Percentiles rank a stretch among this genome's conserved stretches.
These are phyloP conservation scores for Apamea sordens DNA, from an alignment of 2,888 invertebrate species.

Conservation along the genomic window DNA sequence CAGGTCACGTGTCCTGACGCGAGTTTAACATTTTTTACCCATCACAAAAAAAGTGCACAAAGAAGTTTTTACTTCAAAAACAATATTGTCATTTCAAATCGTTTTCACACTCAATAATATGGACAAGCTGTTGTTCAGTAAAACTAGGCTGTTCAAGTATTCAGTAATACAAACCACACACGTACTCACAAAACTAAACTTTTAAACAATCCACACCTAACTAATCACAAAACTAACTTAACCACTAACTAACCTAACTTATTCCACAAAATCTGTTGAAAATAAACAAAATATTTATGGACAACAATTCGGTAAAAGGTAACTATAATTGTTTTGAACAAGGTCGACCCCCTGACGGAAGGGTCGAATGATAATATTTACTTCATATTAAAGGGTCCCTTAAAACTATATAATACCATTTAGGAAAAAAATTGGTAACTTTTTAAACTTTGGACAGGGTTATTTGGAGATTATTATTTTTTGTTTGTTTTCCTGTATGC, in stretches of 20 bases:
- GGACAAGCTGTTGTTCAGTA: background rate
- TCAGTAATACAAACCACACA: background rate
- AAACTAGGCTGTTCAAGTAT: background rate
- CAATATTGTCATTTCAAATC: too few relatives aligned
- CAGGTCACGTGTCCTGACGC: too few relatives aligned
- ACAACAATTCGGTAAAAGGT: background rate
- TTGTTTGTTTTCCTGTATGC: slow-evolving; percentile 28
- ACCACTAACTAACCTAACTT: background rate
- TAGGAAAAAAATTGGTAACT: slow-evolving; percentile 21
- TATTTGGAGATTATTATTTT: background rate
- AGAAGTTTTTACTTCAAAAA: too few relatives aligned
- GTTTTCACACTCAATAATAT: background rate
- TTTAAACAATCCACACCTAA: background rate
- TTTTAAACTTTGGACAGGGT: slow-evolving; percentile 25
- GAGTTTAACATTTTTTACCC: too few relatives aligned
- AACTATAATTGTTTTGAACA: slow-evolving; percentile 26
- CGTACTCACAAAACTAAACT: background rate
- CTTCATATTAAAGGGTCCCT: slow-evolving; percentile 28
- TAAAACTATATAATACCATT: slow-evolving; percentile 11
- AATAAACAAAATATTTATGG: background rate
- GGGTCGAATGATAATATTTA: slow-evolving; percentile 33
- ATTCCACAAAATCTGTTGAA: background rate
- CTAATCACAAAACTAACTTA: too few relatives aligned
- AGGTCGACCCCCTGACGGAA: background rate
- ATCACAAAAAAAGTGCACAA: too few relatives aligned